Percentiles rank a stretch among this genome's conserved stretches.
Conservation (phyloP, 2,797 vertebrate species). For the Coluber constrictor region DNA sequence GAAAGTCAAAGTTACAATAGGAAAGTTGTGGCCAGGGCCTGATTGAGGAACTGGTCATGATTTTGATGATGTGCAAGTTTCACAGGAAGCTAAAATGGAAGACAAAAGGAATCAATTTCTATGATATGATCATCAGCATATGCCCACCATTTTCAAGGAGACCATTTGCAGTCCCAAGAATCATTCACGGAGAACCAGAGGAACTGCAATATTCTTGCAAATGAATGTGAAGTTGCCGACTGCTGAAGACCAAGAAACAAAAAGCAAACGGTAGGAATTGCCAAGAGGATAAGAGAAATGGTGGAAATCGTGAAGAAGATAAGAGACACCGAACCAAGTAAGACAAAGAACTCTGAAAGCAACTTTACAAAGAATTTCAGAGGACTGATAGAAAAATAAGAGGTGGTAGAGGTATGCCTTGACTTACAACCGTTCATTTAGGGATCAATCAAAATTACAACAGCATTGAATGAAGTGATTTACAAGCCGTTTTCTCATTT, state of each 20-base stretch:
- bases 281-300: neutral
- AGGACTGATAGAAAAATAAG: neutral
- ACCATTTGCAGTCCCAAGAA: neutral
- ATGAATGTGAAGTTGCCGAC: neutral
- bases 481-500: neutral
- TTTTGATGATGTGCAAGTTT: neutral
- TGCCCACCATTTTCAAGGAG: neutral
- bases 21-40: neutral
- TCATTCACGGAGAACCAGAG: neutral
- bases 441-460: neutral
- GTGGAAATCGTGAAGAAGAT: neutral
- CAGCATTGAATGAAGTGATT: neutral
- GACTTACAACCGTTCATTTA: neutral
- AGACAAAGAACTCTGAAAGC: neutral
- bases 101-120: neutral
- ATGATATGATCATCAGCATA: neutral
- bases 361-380: neutral
- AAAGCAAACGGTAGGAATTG: neutral
- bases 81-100: neutral
- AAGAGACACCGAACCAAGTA: neutral
- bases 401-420: neutral
- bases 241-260: neutral
- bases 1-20: neutral
- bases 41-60: neutral
- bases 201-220: neutral